Conservation (phyloP, 2,797 vertebrate genomes). For the Notamacropus eugenii region DNA sequence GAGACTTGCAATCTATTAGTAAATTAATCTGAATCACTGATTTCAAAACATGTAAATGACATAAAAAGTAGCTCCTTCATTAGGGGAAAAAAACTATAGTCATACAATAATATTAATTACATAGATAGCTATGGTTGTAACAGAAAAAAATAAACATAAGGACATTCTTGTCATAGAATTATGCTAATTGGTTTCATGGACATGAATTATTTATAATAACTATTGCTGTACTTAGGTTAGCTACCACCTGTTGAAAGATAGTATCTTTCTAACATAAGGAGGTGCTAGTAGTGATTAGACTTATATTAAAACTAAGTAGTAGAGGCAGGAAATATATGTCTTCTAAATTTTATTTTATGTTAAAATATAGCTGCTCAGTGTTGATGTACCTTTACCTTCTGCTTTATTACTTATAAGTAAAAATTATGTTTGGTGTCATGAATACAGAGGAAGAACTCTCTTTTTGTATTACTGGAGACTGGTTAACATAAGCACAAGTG, state of each 20-base stretch:
- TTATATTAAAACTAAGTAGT: neutral
- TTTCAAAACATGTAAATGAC: neutral
- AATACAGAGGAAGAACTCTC: neutral
- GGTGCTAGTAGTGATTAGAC: neutral
- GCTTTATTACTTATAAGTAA: neutral
- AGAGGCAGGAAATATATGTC: neutral
- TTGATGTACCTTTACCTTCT: neutral
- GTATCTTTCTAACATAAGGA: neutral
- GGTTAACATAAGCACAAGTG: neutral
- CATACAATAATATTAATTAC: conserved; percentile 24
- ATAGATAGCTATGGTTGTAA: neutral
- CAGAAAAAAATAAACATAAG: conserved; percentile 8
- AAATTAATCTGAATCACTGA: conserved; percentile 18
- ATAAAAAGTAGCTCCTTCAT: neutral
- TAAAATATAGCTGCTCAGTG: conserved; percentile 16
- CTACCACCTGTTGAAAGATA: neutral
- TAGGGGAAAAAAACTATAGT: neutral
- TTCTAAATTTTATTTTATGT: neutral
- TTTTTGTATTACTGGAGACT: neutral
- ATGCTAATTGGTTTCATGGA: neutral
- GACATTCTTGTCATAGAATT: conserved; percentile 31
- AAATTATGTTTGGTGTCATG: neutral
- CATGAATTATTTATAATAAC: neutral
- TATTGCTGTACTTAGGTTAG: neutral
- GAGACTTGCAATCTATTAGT: neutral